Evolutionary conservation across 2,888 invertebrate species (phyloP).

Genomic region (Meteorus cinctellus): DNA sequence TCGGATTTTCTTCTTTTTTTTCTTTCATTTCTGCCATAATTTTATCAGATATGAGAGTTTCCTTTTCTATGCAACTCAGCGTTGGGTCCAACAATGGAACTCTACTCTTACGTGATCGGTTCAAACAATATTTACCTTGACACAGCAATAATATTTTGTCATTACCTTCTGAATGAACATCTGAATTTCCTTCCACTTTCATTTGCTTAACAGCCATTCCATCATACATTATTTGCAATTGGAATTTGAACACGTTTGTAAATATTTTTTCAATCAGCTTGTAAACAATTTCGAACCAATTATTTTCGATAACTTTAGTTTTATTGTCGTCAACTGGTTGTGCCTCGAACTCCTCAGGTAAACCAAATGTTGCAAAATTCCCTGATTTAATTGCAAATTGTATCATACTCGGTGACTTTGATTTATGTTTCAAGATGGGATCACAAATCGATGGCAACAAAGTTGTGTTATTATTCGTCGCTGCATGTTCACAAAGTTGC

Average conservation of each 20-base stretch:
- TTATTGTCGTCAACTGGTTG: constrained; percentile 53
- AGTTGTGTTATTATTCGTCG: constrained; percentile 53
- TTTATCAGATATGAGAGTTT: constrained; percentile 67
- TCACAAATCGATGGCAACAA: constrained; percentile 58
- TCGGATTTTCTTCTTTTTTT: constrained; percentile 51
- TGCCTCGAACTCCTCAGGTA: constrained; percentile 51
- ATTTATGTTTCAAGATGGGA: constrained; percentile 34
- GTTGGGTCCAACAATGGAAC: constrained; percentile 55
- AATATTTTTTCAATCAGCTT: constrained; percentile 65
- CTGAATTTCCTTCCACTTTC: constrained; percentile 65
- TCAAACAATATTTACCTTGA: constrained; percentile 65
- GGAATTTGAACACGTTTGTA: constrained; percentile 66
- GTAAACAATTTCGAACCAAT: constrained; percentile 65
- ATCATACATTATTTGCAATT: constrained; percentile 55
- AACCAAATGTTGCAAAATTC: constrained; percentile 51
- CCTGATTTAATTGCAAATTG: constrained; percentile 55
- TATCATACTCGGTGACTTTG: constrained; percentile 35
- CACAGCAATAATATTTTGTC: constrained; percentile 63
- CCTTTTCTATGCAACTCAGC: constrained; percentile 65
- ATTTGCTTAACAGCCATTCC: constrained; percentile 64
- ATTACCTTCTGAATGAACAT: constrained; percentile 67
- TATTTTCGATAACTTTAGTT: constrained; percentile 49
- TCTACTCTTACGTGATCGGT: constrained; percentile 66
- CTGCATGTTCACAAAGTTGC: constrained; percentile 56
- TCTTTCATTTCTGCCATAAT: constrained; percentile 55